Evolutionary conservation across 2,888 invertebrate genomes (phyloP).

Genomic region (Molorchus minor): DNA sequence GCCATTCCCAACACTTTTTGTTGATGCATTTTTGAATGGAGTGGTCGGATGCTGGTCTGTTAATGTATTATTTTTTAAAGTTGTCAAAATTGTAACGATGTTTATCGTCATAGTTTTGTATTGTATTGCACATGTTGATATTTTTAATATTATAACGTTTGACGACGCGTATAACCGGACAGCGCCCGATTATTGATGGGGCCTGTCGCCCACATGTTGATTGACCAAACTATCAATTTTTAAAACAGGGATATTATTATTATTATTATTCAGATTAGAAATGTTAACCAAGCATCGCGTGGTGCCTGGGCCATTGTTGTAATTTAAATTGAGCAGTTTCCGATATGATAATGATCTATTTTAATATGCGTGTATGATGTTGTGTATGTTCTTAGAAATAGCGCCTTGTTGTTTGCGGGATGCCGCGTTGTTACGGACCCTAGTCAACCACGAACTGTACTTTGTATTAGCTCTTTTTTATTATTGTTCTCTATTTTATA

Average conservation of each 20-base stretch:
- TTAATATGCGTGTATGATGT: slow-evolving; percentile 64
- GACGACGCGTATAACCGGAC: slow-evolving; percentile 51
- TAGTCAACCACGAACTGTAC: slow-evolving; percentile 61
- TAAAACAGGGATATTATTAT: slow-evolving; percentile 58
- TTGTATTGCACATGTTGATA: slow-evolving; percentile 60
- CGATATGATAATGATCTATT: slow-evolving; percentile 60
- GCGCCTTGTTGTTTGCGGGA: slow-evolving; percentile 63
- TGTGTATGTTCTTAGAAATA: slow-evolving; percentile 62
- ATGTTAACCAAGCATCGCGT: slow-evolving; percentile 59
- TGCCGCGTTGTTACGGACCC: slow-evolving; percentile 64
- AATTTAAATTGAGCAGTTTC: slow-evolving; percentile 59
- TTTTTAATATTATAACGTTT: slow-evolving; percentile 61
- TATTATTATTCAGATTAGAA: slow-evolving; percentile 55
- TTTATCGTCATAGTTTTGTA: slow-evolving; percentile 55
- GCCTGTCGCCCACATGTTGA: slow-evolving; percentile 51
- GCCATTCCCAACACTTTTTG: slow-evolving; percentile 62
- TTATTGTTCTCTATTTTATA: slow-evolving; percentile 44
- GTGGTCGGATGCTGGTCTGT: slow-evolving; percentile 60
- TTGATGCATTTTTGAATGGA: slow-evolving; percentile 62
- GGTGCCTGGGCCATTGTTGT: slow-evolving; percentile 62
- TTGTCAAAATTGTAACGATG: slow-evolving; percentile 55
- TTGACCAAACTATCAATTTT: slow-evolving; percentile 60
- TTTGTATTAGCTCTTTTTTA: slow-evolving; percentile 50
- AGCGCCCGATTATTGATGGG: slow-evolving; percentile 31
- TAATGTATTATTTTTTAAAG: slow-evolving; percentile 50